Conservation (phyloP, 2,113 vertebrate genomes). For the Macaca nemestrina region DNA sequence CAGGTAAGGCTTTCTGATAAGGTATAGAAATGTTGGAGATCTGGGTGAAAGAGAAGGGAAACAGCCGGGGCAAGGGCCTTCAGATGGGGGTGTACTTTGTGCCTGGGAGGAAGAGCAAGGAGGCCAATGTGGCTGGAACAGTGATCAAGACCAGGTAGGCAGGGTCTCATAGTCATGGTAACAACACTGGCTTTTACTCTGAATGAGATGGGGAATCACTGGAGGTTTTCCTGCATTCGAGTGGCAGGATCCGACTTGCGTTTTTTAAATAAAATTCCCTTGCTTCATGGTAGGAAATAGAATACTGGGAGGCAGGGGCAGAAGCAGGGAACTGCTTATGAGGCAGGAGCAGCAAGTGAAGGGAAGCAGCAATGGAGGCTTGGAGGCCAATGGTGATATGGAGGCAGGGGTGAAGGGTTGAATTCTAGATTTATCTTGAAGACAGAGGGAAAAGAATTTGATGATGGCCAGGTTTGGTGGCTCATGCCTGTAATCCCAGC, state of each 20-base stretch:
- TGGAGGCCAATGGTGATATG: background rate
- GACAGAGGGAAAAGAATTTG: background rate
- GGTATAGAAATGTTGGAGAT: background rate
- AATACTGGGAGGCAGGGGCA: background rate
- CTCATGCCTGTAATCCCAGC: too few relatives aligned
- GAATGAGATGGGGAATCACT: background rate
- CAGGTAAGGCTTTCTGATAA: background rate
- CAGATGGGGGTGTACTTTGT: background rate
- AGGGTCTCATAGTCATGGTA: background rate
- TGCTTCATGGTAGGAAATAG: background rate
- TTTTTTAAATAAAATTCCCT: background rate
- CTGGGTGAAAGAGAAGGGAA: background rate
- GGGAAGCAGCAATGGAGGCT: fast-evolving
- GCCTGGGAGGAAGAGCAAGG: background rate
- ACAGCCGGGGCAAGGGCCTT: background rate
- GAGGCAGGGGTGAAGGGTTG: background rate
- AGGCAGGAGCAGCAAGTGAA: background rate
- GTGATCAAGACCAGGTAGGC: background rate
- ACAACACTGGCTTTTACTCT: background rate
- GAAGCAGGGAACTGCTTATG: fast-evolving
- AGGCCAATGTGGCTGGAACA: background rate
- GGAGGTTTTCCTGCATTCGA: background rate
- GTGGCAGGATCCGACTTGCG: background rate
- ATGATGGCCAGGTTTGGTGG: too few relatives aligned
- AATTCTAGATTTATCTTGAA: background rate